These are phyloP conservation scores for Hypotaenidia okinawae DNA, from an alignment of 2,797 vertebrate genomes.

Conservation along the genomic window DNA sequence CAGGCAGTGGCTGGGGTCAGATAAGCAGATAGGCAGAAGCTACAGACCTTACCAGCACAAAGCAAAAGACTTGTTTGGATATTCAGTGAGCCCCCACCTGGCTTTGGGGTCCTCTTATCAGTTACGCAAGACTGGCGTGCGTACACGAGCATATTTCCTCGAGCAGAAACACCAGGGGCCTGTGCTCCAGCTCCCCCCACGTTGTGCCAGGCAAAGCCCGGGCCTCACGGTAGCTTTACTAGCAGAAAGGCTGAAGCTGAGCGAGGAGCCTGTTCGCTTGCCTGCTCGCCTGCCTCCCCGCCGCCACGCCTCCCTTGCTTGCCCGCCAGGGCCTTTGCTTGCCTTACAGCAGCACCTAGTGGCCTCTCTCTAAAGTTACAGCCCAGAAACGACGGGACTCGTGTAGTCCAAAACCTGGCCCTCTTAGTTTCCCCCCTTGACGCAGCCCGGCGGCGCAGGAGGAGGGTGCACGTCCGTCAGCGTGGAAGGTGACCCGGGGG, in stretches of 20 bases:
- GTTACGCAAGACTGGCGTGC: not conserved
- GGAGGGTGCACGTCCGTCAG: accelerated
- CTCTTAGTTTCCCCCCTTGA: not conserved
- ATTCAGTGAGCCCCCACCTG: not conserved
- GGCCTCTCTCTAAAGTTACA: conserved; percentile 51
- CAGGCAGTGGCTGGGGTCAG: not conserved
- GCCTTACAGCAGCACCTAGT: conserved; percentile 77
- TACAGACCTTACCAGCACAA: not conserved
- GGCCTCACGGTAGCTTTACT: accelerated
- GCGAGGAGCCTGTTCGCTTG: accelerated
- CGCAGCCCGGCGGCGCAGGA: not conserved
- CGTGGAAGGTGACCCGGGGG: not conserved
- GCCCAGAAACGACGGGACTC: not conserved
- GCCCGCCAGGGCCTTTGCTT: conserved; percentile 10
- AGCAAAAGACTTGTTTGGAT: not conserved
- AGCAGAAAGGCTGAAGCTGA: not conserved
- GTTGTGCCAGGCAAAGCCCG: not conserved
- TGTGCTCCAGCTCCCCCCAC: not conserved
- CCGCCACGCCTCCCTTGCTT: accelerated
- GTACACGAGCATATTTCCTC: accelerated
- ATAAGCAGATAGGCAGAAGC: not conserved
- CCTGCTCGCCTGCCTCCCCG: not conserved
- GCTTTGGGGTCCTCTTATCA: not conserved
- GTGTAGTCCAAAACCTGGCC: not conserved
- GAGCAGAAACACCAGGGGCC: accelerated